Evolutionary conservation across 2,888 invertebrate genomes (phyloP), one percentile per base, ranked within the genome.

Genomic region (Ernsta delagoae): DNA sequence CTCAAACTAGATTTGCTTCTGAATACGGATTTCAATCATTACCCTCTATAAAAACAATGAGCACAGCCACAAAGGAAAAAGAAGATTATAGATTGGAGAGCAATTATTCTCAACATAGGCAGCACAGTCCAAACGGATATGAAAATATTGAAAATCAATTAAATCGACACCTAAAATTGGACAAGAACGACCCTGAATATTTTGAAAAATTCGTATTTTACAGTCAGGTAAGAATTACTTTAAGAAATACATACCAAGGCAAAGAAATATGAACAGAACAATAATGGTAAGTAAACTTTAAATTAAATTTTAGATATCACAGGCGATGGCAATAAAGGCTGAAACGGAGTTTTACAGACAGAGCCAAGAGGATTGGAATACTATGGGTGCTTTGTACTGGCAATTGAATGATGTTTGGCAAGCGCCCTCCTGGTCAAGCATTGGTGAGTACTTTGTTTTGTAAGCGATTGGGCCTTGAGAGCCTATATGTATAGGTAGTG

Each of bases 361-460:
- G 78, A 94, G 86, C 61, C 90, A 90, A 77, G 79, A 78, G 1
- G 85, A 88, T 60, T 94, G 93, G 93, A 89, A 87, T 71, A 99
- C 99, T 0, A 99, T 99, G 98, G 99, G 99, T 0, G 98, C 99
- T 0, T 92, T 99, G 65, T 99, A 98, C 87, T 99, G 99, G 99
- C 99, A 99, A 87, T 89, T 99, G 9, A 99, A 99, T 84, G 99
- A 99, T 85, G 97, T 99, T 43, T 99, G 99, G 99, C 97, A 98
- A 78, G 99, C 98, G 0, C 98, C 99, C 0, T 97, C 98, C 0
- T 99, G 99, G 99, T 96, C 98, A 5, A 95, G 98, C 41, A 97
- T 99, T 74, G 98, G 97, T 90, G 70, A 78, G 78, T 56, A 50
- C 4, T 6, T 36, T 3, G 6, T 36, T 36, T 3, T 3, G 1